Base-by-base conservation (phyloP, 2,113 vertebrate species). In the Illadopsis cleaveri region DNA sequence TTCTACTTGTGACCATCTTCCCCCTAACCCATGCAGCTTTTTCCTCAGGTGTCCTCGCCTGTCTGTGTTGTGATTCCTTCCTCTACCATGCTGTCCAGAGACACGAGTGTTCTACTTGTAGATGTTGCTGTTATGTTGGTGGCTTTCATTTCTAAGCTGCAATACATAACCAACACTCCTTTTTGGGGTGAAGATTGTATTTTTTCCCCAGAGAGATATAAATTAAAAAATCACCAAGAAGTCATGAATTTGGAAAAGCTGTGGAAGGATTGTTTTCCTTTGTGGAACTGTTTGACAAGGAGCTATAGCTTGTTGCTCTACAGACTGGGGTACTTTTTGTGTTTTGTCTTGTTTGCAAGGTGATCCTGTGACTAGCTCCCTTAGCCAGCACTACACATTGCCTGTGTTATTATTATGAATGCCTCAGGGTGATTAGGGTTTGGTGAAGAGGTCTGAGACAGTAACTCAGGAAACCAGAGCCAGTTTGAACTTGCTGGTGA, bases 131-230 rank as follows among this genome's bases (percentile, higher is more conserved):
- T 62, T 68, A n/a, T n/a, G n/a, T n/a, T n/a, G n/a, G n/a, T n/a
- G 53, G 12, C 5, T 79, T 71, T 75, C 1, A 45, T 87, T 87
- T 66, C 51, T 54, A 58, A 90, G 8, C 65, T 58, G 7, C 44
- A 62, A 33, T 2, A 2, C 1, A 1, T 40, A 57, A 23, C 2
- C 14, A 62, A 5, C 6, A 42, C 10, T 9, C 1, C 7, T 56
- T 90, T 65, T 48, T 28, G 9, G 16, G 12, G 12, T 24, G 8
- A 54, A 68, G 28, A 8, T 58, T 23, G 40, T 7, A 20, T 37
- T 24, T 69, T 72, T 5, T 50, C 15, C 12, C 21, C 12, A 15
- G 8, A 60, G 48, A 57, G 15, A 38, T 4, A 58, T 17, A 89
- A 50, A 54, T 27, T 19, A 1, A 81, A 77, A 87, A 62, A 20